Conservation (phyloP, 2,888 invertebrate species). For the Lochmaea capreae region DNA sequence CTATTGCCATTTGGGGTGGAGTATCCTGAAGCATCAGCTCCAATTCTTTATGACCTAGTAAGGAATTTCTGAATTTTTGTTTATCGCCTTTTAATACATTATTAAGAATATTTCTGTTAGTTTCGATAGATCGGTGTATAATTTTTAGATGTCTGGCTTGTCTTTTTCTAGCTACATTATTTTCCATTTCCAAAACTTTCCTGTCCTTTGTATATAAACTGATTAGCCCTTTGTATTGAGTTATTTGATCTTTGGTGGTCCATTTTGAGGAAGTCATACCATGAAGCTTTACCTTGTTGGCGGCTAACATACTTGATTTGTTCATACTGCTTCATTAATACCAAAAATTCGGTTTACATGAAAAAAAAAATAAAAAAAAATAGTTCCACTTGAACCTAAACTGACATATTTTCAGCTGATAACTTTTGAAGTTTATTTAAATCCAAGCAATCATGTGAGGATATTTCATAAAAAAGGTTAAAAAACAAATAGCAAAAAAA, state of each 20-base stretch:
- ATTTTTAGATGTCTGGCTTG: conserved; percentile 71
- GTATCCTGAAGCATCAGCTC: conserved; percentile 69
- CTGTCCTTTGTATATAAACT: conserved; percentile 74
- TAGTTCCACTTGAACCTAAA: neutral
- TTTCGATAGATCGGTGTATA: conserved; percentile 69
- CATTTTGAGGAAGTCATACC: conserved; percentile 75
- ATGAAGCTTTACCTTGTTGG: conserved; percentile 71
- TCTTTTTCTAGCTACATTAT: conserved; percentile 65
- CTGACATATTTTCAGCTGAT: neutral
- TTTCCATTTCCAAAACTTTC: conserved; percentile 71
- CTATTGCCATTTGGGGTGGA: conserved; percentile 66
- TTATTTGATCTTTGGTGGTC: conserved; percentile 75
- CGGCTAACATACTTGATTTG: conserved; percentile 67
- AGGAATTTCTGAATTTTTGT: conserved; percentile 70
- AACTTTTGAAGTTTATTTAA: conserved; percentile 3
- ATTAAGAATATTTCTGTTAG: conserved; percentile 69
- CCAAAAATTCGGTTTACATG: neutral
- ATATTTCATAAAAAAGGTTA: no score
- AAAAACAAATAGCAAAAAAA: no score
- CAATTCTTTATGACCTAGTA: conserved; percentile 70
- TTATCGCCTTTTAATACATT: conserved; percentile 72
- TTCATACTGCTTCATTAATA: conserved; percentile 41
- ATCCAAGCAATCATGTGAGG: neutral
- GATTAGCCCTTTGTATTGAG: conserved; percentile 74
- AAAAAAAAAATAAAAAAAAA: neutral